Evolutionary conservation across 2,888 invertebrate species (phyloP).

Genomic region (Harpalus rufipes): DNA sequence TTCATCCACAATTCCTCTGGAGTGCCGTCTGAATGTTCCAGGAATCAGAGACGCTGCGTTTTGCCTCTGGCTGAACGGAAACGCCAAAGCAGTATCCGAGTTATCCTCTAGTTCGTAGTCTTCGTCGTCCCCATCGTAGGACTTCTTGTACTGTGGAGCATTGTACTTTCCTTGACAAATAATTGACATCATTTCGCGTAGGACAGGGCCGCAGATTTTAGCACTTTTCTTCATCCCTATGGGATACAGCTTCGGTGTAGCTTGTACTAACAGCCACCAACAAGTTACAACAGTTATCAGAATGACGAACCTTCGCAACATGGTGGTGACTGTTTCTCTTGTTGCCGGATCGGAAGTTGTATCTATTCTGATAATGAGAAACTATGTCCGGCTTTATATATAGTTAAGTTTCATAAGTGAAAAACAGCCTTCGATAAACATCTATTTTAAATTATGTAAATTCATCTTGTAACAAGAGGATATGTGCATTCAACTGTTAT

Average conservation of each 20-base stretch:
- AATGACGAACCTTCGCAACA: slow-evolving; percentile 35
- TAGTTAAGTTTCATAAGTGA: neutral
- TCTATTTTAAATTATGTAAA: no score
- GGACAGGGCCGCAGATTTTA: slow-evolving; percentile 75
- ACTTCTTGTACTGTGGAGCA: slow-evolving; percentile 74
- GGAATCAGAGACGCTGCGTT: slow-evolving; percentile 74
- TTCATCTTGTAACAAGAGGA: no score
- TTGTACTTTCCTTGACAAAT: slow-evolving; percentile 75
- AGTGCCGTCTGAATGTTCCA: slow-evolving; percentile 71
- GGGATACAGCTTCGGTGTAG: slow-evolving; percentile 21
- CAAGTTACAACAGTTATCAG: slow-evolving; percentile 27
- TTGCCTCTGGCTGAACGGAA: slow-evolving; percentile 73
- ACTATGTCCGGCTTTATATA: no score
- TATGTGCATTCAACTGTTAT: neutral
- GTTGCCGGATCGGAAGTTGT: no score
- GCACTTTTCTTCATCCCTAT: neutral
- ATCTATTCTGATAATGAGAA: no score
- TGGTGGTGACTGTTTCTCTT: neutral
- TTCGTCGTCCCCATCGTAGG: slow-evolving; percentile 40
- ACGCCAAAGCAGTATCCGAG: slow-evolving; percentile 64
- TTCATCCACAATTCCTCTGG: slow-evolving; percentile 76
- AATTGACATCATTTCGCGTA: slow-evolving; percentile 74
- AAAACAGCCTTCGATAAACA: neutral
- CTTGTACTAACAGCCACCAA: slow-evolving; percentile 37
- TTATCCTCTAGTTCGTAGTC: slow-evolving; percentile 35